A percentile compares a stretch with the other conserved stretches of the same genome.
Conservation (phyloP, 2,797 vertebrate species). For the Schizothorax lantsangensis region DNA sequence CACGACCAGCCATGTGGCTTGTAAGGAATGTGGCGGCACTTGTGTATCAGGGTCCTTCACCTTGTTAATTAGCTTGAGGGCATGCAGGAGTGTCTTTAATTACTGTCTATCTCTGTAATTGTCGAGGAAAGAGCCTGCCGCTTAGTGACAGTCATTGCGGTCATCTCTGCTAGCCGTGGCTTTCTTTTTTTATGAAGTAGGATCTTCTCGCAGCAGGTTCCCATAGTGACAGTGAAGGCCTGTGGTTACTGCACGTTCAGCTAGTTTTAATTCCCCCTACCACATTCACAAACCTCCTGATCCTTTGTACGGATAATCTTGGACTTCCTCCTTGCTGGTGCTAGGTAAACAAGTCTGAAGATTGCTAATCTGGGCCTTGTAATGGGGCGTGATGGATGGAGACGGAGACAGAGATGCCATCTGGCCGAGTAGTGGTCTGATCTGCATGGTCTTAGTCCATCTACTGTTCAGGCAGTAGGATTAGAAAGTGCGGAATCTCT, state of each 20-base stretch:
- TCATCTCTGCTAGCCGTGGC: conserved; percentile 29
- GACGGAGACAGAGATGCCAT: conserved; percentile 38
- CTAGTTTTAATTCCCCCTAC: conserved; percentile 40
- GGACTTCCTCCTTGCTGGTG: conserved; percentile 38
- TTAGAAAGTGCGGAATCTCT: conserved; percentile 26
- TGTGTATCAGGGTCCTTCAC: conserved; percentile 43
- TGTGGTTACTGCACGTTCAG: conserved; percentile 46
- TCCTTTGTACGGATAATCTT: conserved; percentile 51
- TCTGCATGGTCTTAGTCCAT: conserved; percentile 3
- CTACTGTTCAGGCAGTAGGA: conserved; percentile 23
- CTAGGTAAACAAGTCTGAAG: conserved; percentile 51
- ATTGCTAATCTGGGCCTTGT: conserved; percentile 40
- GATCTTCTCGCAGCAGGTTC: conserved; percentile 57
- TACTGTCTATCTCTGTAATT: conserved; percentile 47
- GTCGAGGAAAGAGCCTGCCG: conserved; percentile 49
- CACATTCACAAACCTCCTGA: conserved; percentile 41
- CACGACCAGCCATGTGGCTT: neutral
- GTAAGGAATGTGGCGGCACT: conserved; percentile 21
- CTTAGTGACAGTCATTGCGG: conserved; percentile 51
- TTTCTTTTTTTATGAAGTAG: conserved; percentile 55
- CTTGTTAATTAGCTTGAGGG: conserved; percentile 51
- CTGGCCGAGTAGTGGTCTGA: conserved; percentile 29
- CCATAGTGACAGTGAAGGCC: conserved; percentile 56
- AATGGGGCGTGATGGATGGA: conserved; percentile 44
- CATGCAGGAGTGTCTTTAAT: conserved; percentile 41